These are phyloP conservation scores for Melipona quadrifasciata DNA, from an alignment of 1,140 invertebrate genomes.

Conservation along the genomic window DNA sequence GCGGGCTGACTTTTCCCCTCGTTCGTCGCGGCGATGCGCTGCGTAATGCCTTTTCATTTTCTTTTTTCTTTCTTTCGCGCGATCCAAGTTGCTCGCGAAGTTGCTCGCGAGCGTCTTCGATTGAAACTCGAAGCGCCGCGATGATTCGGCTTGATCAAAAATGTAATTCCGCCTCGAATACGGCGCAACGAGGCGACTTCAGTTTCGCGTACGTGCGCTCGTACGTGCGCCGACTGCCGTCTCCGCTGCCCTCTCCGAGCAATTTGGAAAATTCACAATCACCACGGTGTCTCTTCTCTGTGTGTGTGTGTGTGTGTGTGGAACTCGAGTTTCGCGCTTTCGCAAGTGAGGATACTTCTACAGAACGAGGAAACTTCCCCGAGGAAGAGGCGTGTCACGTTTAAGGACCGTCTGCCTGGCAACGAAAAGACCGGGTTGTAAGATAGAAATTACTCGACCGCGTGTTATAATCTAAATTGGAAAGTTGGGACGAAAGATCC, in stretches of 20 bases:
- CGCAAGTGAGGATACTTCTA: neutral
- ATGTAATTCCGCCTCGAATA: constrained; percentile 1
- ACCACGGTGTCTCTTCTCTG: neutral
- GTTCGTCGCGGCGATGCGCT: no score
- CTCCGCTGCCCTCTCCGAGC: neutral
- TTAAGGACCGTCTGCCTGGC: neutral
- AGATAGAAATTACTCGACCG: neutral
- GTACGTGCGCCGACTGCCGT: neutral
- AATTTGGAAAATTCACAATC: constrained; percentile 36
- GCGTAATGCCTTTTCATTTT: no score
- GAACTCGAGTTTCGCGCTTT: neutral
- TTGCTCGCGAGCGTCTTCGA: neutral
- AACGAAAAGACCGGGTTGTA: no score
- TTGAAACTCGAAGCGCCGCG: neutral
- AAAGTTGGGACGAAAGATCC: neutral
- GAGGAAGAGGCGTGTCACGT: neutral
- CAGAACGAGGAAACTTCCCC: neutral
- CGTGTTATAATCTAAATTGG: neutral
- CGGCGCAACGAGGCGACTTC: neutral
- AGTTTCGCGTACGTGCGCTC: neutral
- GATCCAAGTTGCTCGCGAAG: neutral
- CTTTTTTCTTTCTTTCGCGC: no score
- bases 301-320: no score
- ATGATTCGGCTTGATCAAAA: neutral
- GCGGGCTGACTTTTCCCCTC: neutral